Evolutionary conservation across 2,888 invertebrate genomes (phyloP).

Genomic region (Lasioglossum vierecki): DNA sequence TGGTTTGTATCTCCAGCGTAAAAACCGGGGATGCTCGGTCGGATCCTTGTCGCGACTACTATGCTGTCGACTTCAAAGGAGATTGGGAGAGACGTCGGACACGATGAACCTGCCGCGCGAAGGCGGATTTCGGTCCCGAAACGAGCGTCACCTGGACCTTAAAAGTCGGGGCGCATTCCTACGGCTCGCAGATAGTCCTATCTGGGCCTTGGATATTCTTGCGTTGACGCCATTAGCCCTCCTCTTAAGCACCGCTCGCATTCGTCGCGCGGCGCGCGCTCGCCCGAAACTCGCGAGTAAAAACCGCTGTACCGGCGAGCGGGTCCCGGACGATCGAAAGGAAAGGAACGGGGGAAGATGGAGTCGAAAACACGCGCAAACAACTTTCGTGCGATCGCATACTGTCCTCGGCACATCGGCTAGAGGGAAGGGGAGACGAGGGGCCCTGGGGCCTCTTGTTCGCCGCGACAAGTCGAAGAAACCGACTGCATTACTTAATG

Average conservation of each 20-base stretch:
- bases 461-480: constrained; percentile 77
- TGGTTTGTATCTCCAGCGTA: background rate
- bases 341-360: constrained; percentile 42
- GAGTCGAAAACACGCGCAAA: constrained; percentile 62
- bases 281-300: constrained; percentile 71
- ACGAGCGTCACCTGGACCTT: constrained; percentile 35
- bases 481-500: constrained; percentile 80
- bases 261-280: constrained; percentile 66
- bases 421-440: background rate
- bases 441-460: constrained; percentile 43
- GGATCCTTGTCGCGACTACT: constrained; percentile 14
- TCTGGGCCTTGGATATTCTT: constrained; percentile 68
- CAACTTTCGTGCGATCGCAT: constrained; percentile 63
- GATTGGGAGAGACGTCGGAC: constrained; percentile 19
- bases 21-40: background rate
- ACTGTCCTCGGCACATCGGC: constrained; percentile 38
- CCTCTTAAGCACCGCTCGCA: constrained; percentile 71
- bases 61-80: constrained; percentile 10
- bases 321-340: constrained; percentile 49
- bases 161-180: constrained; percentile 61
- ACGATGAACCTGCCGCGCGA: constrained; percentile 17
- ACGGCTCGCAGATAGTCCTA: constrained; percentile 52
- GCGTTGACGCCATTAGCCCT: constrained; percentile 77
- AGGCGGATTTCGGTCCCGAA: constrained; percentile 23
- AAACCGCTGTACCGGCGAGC: constrained; percentile 64